Percentiles rank a stretch among this genome's conserved stretches.
Evolutionary conservation across 2,797 vertebrate genomes (phyloP).

Genomic region (Diceros bicornis): DNA sequence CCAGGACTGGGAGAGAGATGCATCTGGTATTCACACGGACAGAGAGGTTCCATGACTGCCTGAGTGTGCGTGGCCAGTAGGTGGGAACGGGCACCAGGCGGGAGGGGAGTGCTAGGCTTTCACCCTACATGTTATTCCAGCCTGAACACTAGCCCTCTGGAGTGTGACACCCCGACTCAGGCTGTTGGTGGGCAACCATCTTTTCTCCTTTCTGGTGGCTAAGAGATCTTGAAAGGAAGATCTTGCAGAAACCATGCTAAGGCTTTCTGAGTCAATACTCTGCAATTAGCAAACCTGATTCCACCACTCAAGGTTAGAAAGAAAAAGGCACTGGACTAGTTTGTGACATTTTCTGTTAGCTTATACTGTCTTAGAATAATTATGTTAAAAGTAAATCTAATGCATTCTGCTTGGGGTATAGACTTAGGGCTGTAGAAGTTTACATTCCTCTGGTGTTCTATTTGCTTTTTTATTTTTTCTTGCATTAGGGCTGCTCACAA

Average conservation of each 20-base stretch:
- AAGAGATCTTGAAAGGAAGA: slow-evolving; percentile 7
- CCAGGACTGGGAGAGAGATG: background rate
- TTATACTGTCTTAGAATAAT: slow-evolving; percentile 67
- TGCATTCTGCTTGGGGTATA: background rate
- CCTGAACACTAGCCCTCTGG: background rate
- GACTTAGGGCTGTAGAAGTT: slow-evolving; percentile 37
- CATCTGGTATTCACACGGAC: background rate
- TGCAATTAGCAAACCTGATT: slow-evolving; percentile 40
- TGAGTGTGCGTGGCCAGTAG: too few species aligned
- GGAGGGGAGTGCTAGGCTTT: background rate
- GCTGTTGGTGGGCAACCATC: background rate
- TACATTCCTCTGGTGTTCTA: slow-evolving; percentile 29
- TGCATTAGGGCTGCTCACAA: background rate
- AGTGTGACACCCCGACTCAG: background rate
- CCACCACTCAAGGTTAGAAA: background rate
- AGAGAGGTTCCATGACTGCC: background rate
- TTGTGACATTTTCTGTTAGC: slow-evolving; percentile 63
- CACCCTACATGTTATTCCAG: background rate
- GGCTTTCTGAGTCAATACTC: background rate
- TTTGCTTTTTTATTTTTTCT: slow-evolving; percentile 38
- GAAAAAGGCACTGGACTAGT: slow-evolving; percentile 32
- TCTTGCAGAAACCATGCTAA: background rate
- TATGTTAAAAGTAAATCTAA: slow-evolving; percentile 42
- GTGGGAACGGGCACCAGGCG: background rate
- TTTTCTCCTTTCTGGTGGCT: background rate